phyloP scores from a whole-genome alignment of 2,888 invertebrate genomes.

The Druceiella hillmani region DNA sequence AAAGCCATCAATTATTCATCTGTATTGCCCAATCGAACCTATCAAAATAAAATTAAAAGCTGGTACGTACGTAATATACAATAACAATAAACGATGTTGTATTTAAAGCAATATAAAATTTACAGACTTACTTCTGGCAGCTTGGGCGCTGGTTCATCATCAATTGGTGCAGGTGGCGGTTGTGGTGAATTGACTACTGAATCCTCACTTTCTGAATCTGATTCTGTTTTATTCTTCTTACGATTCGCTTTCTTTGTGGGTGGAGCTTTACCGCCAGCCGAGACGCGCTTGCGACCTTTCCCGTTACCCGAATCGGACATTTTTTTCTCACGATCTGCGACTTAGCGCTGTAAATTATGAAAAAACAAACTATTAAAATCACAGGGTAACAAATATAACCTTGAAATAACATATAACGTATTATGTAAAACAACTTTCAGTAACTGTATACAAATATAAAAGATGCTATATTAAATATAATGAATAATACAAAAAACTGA shows the following conservation, averaged over 20 bases:
- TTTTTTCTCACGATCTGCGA: background rate
- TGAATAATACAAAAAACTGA: too few relatives aligned
- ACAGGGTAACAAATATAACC: too few relatives aligned
- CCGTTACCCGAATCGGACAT: slow-evolving; percentile 19
- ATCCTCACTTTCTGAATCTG: slow-evolving; percentile 31
- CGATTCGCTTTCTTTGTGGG: slow-evolving; percentile 27
- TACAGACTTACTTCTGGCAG: slow-evolving; percentile 50
- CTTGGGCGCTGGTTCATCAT: slow-evolving; percentile 56
- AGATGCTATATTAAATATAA: too few relatives aligned
- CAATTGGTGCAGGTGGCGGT: slow-evolving; percentile 47
- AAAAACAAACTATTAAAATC: background rate
- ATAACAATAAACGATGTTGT: too few relatives aligned
- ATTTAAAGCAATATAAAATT: too few relatives aligned
- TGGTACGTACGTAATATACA: background rate
- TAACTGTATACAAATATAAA: too few relatives aligned
- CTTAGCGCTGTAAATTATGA: background rate
- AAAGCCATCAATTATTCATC: too few relatives aligned
- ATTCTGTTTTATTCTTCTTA: slow-evolving; percentile 29
- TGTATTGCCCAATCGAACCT: too few relatives aligned
- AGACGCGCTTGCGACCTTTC: slow-evolving; percentile 29
- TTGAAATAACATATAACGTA: too few relatives aligned
- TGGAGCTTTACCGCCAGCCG: slow-evolving; percentile 30
- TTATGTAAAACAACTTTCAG: too few relatives aligned
- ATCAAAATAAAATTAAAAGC: too few relatives aligned
- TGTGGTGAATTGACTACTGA: slow-evolving; percentile 24